A percentile compares a stretch with the other conserved stretches of the same genome.
phyloP scores from a whole-genome alignment of 2,797 vertebrate genomes.

The Yasuhikotakia modesta region DNA sequence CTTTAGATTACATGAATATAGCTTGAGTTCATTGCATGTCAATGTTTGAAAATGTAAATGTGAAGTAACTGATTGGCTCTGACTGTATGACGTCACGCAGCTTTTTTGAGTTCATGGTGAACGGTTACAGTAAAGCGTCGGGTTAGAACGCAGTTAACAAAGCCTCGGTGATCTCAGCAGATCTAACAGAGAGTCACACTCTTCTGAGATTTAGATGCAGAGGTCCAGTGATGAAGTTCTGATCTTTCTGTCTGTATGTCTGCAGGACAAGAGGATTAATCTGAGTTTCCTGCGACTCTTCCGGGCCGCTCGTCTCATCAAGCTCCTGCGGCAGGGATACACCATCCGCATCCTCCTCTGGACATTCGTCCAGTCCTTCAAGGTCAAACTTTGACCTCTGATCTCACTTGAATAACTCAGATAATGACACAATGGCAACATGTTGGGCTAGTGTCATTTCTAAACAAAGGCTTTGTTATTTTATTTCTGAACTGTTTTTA shows the following conservation, averaged over 20 bases:
- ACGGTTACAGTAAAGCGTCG: background rate
- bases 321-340: constrained; percentile 95
- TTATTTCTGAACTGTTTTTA: background rate
- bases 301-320: constrained; percentile 93
- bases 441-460: background rate
- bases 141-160: background rate
- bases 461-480: background rate
- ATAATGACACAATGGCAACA: background rate
- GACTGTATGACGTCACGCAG: too few species aligned
- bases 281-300: constrained; percentile 94
- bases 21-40: too few species aligned
- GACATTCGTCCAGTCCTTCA: constrained; percentile 99
- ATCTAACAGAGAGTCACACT: background rate
- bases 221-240: constrained; percentile 1
- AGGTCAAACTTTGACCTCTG: constrained; percentile 75
- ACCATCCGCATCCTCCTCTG: constrained; percentile 98
- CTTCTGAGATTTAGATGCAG: background rate
- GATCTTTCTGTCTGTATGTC: constrained; percentile 33
- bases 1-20: too few species aligned
- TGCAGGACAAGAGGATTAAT: constrained; percentile 94
- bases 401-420: background rate
- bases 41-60: too few species aligned
- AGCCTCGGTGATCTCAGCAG: constrained; percentile 16
- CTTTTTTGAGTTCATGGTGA: background rate
- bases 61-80: too few species aligned